phyloP scores from a whole-genome alignment of 2,797 vertebrate species.

The Picus viridis region DNA sequence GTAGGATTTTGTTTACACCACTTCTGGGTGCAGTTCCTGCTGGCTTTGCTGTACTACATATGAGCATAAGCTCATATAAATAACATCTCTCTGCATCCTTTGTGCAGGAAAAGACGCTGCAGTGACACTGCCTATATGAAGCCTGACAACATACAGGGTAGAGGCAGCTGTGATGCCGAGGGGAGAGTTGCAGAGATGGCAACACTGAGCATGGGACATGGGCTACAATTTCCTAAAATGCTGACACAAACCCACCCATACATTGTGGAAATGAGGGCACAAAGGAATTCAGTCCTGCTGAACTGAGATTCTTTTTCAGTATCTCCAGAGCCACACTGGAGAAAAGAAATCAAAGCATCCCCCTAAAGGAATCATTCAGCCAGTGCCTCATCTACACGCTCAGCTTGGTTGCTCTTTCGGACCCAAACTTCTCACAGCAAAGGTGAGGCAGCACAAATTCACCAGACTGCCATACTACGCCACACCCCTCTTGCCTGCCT shows the following conservation, averaged over 20 bases:
- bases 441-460: fast-evolving
- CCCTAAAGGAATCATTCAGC: not conserved
- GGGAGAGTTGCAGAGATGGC: not conserved
- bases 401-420: not conserved
- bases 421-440: not conserved
- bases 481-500: not conserved
- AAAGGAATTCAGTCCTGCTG: not conserved
- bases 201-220: not conserved
- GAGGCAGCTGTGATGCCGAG: not conserved
- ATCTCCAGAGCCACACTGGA: not conserved
- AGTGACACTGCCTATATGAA: not conserved
- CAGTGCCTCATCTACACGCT: fast-evolving
- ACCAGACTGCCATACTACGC: fast-evolving
- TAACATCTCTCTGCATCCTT: not conserved
- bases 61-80: not conserved
- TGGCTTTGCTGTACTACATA: not conserved
- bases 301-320: too few species aligned
- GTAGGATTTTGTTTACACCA: not conserved
- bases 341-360: not conserved
- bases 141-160: fast-evolving
- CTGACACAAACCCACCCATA: fast-evolving
- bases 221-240: not conserved
- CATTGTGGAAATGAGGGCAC: fast-evolving
- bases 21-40: not conserved
- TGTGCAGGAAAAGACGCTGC: not conserved